Evolutionary conservation across 2,888 invertebrate species (phyloP).

Genomic region (Gortyna flavago): DNA sequence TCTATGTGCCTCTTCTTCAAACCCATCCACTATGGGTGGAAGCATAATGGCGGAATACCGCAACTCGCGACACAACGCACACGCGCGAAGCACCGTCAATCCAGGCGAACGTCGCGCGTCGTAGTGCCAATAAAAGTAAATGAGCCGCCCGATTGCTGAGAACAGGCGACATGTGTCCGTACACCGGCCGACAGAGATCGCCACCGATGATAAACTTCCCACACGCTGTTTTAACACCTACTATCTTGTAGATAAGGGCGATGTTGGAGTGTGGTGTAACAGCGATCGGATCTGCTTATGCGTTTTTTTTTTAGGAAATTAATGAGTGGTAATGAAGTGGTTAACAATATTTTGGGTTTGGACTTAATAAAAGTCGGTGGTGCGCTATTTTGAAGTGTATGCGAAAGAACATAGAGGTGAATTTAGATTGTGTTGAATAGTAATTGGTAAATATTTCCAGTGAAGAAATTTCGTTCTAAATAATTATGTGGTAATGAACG

Average conservation of each 20-base stretch:
- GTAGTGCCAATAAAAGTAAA: conserved; percentile 83
- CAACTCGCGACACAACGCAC: conserved; percentile 66
- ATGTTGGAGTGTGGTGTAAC: background rate
- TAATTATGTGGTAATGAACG: background rate
- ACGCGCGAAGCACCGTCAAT: conserved; percentile 70
- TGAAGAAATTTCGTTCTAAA: conserved; percentile 3
- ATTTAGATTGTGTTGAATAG: background rate
- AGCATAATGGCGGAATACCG: conserved; percentile 33
- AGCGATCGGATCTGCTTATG: conserved; percentile 1
- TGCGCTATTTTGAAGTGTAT: conserved; percentile 11
- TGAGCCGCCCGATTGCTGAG: conserved; percentile 77
- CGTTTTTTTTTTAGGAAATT: conserved; percentile 43
- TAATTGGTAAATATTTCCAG: conserved; percentile 21
- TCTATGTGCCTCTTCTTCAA: background rate
- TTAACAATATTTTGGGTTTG: conserved; percentile 45
- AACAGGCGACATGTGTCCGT: conserved; percentile 70
- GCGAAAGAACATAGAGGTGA: background rate
- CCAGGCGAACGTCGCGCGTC: conserved; percentile 68
- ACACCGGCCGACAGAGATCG: conserved; percentile 58
- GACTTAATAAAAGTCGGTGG: conserved; percentile 7
- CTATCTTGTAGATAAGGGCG: background rate
- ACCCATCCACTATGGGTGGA: no score
- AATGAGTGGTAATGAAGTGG: conserved; percentile 54
- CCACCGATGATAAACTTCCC: conserved; percentile 51
- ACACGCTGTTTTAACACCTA: conserved; percentile 46